Evolutionary conservation across 2,113 vertebrate species (phyloP), one percentile per base, ranked within the genome.

Genomic region (Boulengeromyrus knoepffleri): DNA sequence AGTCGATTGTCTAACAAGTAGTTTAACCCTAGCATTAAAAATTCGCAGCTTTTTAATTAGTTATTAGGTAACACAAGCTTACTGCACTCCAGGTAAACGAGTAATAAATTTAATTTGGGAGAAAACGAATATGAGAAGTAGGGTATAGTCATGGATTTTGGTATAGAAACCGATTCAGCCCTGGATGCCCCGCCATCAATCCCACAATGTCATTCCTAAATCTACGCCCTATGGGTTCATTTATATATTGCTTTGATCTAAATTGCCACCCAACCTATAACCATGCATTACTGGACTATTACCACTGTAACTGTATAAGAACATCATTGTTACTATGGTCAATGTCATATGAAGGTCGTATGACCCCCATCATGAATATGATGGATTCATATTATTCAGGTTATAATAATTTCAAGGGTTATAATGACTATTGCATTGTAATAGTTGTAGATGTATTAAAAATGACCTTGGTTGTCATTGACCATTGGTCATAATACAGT

Each of bases 391-490:
- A 86, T 50, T 86, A 47, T 47, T 50, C 84, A 50, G 4, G 5
- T 15, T 86, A n/a, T 85, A 85, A 45, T 85, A 24, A 24, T 85
- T 36, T 24, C 46, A n/a, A 24, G 9, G 83, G 21, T 85, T 85
- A 47, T 85, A 85, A 50, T 85, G 13, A 49, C 45, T 27, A 85
- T 49, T 49, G 45, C 6, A 74, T 49, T n/a, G 21, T 31, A 86
- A 50, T 85, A 13, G 21, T n/a, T 85, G 21, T 47, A 47, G 46
- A 62, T 88, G 87, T 27, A 88, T 88, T 88, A 12, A 86, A 85
- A 50, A 86, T 86, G 21, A 50, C 84, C 84, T 50, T 86, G 24
- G n/a, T 49, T 49, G 10, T 27, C 7, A 27, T 47, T 85, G 46
- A 13, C n/a, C 46, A 24, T 17, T 49, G 84, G 84, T 13, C 46